Evolutionary conservation across 2,113 vertebrate genomes (phyloP), one percentile per base, ranked within the genome.

Genomic region (Xiphophorus hellerii): DNA sequence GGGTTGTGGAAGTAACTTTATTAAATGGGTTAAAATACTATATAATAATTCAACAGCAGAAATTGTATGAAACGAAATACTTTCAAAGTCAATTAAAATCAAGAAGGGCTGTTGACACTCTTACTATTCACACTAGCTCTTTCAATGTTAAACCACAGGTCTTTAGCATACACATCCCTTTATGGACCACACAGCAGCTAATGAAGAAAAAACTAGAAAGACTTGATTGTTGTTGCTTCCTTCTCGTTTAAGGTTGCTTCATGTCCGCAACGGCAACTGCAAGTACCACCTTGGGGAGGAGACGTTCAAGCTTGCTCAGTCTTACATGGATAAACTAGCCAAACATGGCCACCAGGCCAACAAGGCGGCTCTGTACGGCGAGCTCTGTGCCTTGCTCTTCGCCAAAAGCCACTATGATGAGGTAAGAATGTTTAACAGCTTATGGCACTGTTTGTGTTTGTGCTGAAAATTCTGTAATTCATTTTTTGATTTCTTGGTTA

Each of bases 371-470:
- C 95, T 99, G 0, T 99, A 99, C 5, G 98, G 97, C 42, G 98
- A 99, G 90, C 93, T 99, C 0, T 99, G 97, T 63, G 97, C 97
- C 0, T 94, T 99, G 84, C 96, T 99, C 51, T 99, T 99, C 83
- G 98, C 98, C 87, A 99, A 99, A 95, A 99, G 98, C 91, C 98
- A 99, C 91, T 99, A 99, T 25, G 98, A 99, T 66, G 98, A 99
- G 96, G 98, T 99, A 80, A 15, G 76, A 25, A 3, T 37, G 3
- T 17, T 12, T 51, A 33, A 66, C 5, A 64, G 0, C 48, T 44
- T 17, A 29, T 11, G 4, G 17, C 13, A 5, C 0, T 22, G 11
- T 29, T 3, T n/a, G 33, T 42, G 14, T n/a, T 60, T 37, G 17
- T 10, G 4, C n/a, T 17, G 25, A 75, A 42, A 61, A 48, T 15